These are phyloP conservation scores for Erynnis tages DNA, from an alignment of 2,888 invertebrate species.

Conservation along the genomic window DNA sequence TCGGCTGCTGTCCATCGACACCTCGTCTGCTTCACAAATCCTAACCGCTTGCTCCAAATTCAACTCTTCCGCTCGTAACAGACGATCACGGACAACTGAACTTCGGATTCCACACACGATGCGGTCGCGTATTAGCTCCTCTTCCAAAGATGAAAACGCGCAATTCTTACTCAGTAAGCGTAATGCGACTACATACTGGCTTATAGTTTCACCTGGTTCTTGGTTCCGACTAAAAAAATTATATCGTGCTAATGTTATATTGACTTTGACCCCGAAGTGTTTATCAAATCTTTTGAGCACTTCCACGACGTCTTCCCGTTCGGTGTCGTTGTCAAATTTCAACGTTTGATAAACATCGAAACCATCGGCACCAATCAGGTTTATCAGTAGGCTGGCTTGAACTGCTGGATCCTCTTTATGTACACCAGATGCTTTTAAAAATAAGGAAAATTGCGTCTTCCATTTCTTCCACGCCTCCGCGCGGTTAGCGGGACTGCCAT, in stretches of 20 bases:
- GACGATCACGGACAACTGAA: conserved; percentile 17
- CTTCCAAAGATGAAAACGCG: conserved; percentile 30
- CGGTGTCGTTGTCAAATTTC: no score
- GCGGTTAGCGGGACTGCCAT: no score
- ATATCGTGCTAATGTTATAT: conserved; percentile 2
- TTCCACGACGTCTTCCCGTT: conserved; percentile 27
- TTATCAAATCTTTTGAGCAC: conserved; percentile 32
- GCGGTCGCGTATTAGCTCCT: conserved; percentile 30
- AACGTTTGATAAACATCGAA: no score
- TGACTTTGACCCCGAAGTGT: conserved; percentile 30
- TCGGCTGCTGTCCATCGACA: conserved; percentile 8
- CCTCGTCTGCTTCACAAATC: conserved; percentile 29
- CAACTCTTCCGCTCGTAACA: conserved; percentile 25
- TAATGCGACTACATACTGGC: conserved; percentile 36
- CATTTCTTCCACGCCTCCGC: no score
- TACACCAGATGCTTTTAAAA: no score
- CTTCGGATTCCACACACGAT: conserved; percentile 28
- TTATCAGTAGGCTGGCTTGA: no score
- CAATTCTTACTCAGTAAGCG: conserved; percentile 32
- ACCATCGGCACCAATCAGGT: no score
- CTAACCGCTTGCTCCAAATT: conserved; percentile 25
- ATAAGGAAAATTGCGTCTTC: no score
- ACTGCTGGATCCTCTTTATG: no score
- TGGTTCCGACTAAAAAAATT: conserved; percentile 34
- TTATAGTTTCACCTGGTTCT: conserved; percentile 32